These are phyloP conservation scores for Anthophora plumipes DNA, from an alignment of 2,888 invertebrate genomes.

Conservation along the genomic window DNA sequence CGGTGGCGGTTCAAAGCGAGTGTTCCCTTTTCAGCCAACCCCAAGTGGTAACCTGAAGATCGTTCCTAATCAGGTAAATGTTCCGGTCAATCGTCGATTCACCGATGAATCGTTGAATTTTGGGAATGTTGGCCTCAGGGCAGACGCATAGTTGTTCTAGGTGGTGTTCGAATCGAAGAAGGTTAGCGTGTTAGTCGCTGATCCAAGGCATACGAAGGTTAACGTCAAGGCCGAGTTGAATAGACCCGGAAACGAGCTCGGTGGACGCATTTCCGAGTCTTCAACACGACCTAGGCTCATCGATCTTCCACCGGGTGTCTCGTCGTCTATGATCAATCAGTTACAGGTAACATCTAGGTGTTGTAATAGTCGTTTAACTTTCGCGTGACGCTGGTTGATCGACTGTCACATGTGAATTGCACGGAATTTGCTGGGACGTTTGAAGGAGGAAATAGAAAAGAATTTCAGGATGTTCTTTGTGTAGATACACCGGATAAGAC, in stretches of 20 bases:
- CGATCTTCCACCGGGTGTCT: constrained; percentile 72
- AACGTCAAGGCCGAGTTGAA: constrained; percentile 85
- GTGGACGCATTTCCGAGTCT: constrained; percentile 61
- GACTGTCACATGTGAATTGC: not conserved
- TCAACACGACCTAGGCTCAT: constrained; percentile 59
- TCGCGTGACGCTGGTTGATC: not conserved
- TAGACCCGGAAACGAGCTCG: constrained; percentile 59
- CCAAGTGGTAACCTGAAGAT: constrained; percentile 90
- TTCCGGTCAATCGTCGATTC: constrained; percentile 1
- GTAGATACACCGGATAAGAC: too few species aligned
- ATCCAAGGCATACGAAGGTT: constrained; percentile 88
- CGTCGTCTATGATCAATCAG: constrained; percentile 74
- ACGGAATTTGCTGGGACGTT: not conserved
- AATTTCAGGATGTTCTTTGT: too few species aligned
- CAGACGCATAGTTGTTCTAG: constrained; percentile 82
- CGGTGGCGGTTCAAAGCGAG: constrained; percentile 66
- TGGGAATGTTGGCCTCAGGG: constrained; percentile 58
- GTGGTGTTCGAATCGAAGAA: constrained; percentile 90
- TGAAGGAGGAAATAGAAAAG: not conserved
- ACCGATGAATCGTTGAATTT: constrained; percentile 3
- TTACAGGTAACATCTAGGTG: constrained; percentile 66
- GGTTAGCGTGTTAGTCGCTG: constrained; percentile 89
- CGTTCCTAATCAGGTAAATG: constrained; percentile 88
- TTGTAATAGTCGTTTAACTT: not conserved
- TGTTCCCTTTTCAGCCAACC: constrained; percentile 89